Evolutionary conservation across 2,113 vertebrate genomes (phyloP).

Genomic region (Rhadina sibilatrix): DNA sequence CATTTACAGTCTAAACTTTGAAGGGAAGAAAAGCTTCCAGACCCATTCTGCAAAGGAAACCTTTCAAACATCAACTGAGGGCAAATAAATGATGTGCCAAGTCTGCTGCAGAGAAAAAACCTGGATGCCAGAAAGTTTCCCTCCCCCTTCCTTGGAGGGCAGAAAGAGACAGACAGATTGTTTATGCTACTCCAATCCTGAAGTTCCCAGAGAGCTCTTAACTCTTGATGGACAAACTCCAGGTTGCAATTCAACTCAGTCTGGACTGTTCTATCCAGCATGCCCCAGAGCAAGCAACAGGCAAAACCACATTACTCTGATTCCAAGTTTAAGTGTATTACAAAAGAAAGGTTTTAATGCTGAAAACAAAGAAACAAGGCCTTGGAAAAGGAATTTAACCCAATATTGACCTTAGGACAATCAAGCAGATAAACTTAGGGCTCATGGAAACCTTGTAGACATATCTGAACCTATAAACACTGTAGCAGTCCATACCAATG

Average conservation of each 20-base stretch:
- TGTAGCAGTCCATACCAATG: not conserved
- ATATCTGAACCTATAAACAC: not conserved
- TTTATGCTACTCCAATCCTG: not conserved
- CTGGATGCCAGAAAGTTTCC: not conserved
- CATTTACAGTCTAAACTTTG: not conserved
- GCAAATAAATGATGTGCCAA: not conserved
- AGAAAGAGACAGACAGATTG: not conserved
- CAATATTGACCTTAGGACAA: not conserved
- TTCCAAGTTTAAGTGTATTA: not conserved
- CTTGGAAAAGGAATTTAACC: not conserved
- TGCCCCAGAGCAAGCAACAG: not conserved
- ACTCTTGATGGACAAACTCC: not conserved
- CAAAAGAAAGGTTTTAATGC: not conserved
- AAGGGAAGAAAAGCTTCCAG: conserved; percentile 13
- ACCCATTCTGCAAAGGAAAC: not conserved
- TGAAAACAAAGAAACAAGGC: not conserved
- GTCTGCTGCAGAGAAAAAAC: not conserved
- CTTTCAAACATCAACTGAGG: not conserved
- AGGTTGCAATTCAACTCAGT: not conserved
- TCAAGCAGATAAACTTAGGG: not conserved
- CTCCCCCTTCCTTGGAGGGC: not conserved
- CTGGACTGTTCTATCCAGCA: not conserved
- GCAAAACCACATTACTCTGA: not conserved
- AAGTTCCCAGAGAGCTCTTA: not conserved
- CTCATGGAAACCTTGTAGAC: not conserved